Percentiles rank a stretch among this genome's conserved stretches.
Evolutionary conservation across 2,797 vertebrate species (phyloP).

Genomic region (Parauchenoglanis punctatus): DNA sequence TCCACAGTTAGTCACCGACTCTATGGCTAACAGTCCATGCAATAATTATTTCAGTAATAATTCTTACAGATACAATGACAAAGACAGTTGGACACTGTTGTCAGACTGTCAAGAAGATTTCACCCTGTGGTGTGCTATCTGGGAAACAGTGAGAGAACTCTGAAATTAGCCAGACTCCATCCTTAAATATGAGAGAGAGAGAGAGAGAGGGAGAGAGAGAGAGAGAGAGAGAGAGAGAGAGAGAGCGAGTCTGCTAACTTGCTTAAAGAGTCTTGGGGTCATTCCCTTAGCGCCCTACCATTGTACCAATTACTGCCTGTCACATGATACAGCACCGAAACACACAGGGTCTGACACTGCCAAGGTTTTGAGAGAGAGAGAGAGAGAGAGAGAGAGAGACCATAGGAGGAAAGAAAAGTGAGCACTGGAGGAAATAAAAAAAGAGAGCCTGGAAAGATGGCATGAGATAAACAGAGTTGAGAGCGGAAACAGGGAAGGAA

Average conservation of each 20-base stretch:
- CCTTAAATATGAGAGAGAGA: not conserved
- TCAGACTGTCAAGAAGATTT: not conserved
- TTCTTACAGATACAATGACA: not conserved
- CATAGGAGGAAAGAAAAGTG: not conserved
- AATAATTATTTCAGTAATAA: slow-evolving; percentile 8
- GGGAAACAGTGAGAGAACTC: not conserved
- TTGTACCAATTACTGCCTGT: slow-evolving; percentile 68
- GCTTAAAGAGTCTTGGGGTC: slow-evolving; percentile 47
- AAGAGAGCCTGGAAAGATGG: not conserved
- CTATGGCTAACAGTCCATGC: not conserved
- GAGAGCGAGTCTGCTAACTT: not conserved
- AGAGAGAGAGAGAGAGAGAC: slow-evolving; percentile 3
- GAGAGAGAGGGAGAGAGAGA: not conserved
- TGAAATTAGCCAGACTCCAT: slow-evolving; percentile 9
- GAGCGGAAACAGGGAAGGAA: not conserved
- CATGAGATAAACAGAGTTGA: not conserved
- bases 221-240: not conserved
- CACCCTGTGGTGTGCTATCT: not conserved
- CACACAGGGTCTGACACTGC: slow-evolving; percentile 39
- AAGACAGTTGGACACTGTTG: not conserved
- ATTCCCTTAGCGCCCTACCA: slow-evolving; percentile 63
- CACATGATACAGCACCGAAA: slow-evolving; percentile 38
- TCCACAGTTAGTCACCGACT: too few species aligned
- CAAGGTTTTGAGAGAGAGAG: not conserved
- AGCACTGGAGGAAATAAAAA: not conserved